Evolutionary conservation across 2,888 invertebrate genomes (phyloP).

Genomic region (Platycheirus rosarum): DNA sequence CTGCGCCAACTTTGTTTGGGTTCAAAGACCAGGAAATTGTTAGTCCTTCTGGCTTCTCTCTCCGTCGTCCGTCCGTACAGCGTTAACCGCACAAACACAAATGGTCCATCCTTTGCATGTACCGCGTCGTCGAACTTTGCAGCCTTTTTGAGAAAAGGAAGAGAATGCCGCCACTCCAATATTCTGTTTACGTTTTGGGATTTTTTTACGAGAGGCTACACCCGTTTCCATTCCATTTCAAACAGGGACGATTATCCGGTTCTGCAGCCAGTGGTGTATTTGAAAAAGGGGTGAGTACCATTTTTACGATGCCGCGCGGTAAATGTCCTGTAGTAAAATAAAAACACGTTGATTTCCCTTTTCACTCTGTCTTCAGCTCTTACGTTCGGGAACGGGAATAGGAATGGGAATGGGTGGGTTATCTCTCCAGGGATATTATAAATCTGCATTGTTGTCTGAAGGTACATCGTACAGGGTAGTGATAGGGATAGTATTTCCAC

Average conservation of each 20-base stretch:
- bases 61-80: too few species aligned
- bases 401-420: not conserved
- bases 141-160: too few species aligned
- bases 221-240: not conserved
- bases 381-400: not conserved
- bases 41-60: conserved; percentile 35
- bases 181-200: conserved; percentile 1
- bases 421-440: not conserved
- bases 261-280: not conserved
- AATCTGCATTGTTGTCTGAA: conserved; percentile 57
- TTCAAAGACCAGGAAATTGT: conserved; percentile 76
- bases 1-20: conserved; percentile 75
- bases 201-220: not conserved
- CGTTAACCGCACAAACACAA: conserved; percentile 51
- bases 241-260: not conserved
- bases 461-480: conserved; percentile 28
- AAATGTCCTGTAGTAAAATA: conserved; percentile 49
- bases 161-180: conserved; percentile 37
- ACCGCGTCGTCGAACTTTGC: conserved; percentile 24
- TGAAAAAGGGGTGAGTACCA: conserved; percentile 21
- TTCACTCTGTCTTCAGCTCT: conserved; percentile 7
- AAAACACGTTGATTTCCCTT: conserved; percentile 37
- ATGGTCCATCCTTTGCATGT: conserved; percentile 10
- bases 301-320: conserved; percentile 61
- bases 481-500: too few species aligned